Evolutionary conservation across 30 jellyfish, hydroid and myxozoan genomes (phyloP).

Genomic region (Morbakka virulenta): DNA sequence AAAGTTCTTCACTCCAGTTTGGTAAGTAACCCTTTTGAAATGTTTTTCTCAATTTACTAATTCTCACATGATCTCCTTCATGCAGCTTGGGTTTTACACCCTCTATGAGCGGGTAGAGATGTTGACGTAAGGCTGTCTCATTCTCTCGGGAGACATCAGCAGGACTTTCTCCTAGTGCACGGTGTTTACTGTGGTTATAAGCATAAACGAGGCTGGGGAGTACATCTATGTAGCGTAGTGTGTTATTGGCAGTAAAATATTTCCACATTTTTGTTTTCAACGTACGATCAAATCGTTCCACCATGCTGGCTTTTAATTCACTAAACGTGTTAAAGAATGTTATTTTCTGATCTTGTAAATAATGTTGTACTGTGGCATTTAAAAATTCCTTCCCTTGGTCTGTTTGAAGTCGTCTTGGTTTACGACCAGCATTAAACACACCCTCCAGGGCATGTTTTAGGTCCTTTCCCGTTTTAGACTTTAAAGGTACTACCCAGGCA

Average conservation of each 20-base stretch:
- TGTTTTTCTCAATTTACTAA: conserved; percentile 7
- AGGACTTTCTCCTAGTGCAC: conserved; percentile 8
- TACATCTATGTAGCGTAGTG: too few species aligned
- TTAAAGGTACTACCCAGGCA: too few species aligned
- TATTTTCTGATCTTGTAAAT: neutral
- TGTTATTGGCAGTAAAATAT: too few species aligned
- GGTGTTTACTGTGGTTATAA: conserved; percentile 18
- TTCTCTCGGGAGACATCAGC: too few species aligned
- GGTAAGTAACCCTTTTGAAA: conserved; percentile 43
- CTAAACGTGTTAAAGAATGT: conserved; percentile 25
- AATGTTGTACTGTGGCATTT: neutral
- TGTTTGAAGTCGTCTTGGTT: too few species aligned
- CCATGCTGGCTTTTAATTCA: conserved; percentile 9
- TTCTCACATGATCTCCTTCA: conserved; percentile 38
- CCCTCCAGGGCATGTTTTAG: too few species aligned
- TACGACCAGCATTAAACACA: too few species aligned
- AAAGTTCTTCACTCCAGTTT: conserved; percentile 34
- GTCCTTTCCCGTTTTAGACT: too few species aligned
- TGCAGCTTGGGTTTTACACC: too few species aligned
- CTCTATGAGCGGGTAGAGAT: too few species aligned
- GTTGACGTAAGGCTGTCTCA: too few species aligned
- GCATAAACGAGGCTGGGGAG: conserved; percentile 7
- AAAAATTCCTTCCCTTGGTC: too few species aligned
- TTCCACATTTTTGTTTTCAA: conserved; percentile 12
- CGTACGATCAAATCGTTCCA: conserved; percentile 29